Evolutionary conservation across 2,797 vertebrate species (phyloP), one percentile per base, ranked within the genome.

Genomic region (Pipistrellus kuhlii): DNA sequence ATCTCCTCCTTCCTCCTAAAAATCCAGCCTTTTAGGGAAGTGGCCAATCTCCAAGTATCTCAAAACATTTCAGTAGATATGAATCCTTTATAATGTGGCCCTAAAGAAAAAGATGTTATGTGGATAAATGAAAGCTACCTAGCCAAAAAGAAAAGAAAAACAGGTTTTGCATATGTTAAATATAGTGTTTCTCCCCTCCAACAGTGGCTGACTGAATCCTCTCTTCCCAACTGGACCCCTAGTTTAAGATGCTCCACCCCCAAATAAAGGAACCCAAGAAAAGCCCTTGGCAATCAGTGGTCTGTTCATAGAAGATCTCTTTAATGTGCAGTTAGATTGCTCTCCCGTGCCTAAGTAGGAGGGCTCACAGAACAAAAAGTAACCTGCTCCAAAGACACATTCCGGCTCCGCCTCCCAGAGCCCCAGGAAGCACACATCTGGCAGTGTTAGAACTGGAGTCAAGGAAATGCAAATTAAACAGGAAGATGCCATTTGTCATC

Each of bases 11-110:
- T 75, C 72, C 90, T 88, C 48, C 75, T 84, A 71, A 64, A 85
- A 81, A 32, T 44, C 57, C 75, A 89, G 68, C 53, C 88, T 89
- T 69, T 51, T 69, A 59, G 27, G 48, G 75, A 95, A 88, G 41
- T 12, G 68, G 57, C 21, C 27, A 14, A 6, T 72, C 46, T 76
- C 62, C 46, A 68, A 8, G 27, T 12, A 66, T 21, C 30, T 64
- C 18, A 85, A 76, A 59, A 41, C 8, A 2, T 35, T 77, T 90
- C 78, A 59, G 38, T 32, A 46, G 15, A 44, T 32, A 48, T 18
- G 25, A 71, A 21, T 6, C 38, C 64, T 51, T 69, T 11, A 64
- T 57, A 27, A 2, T 5, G 6, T 0, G 15, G 21, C 53, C 53
- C 8, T 13, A 38, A 80, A 27, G 48, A 32, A 75, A 57, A 82